Evolutionary conservation across 2,113 vertebrate genomes (phyloP).

Genomic region (Petrocephalus zakoni): DNA sequence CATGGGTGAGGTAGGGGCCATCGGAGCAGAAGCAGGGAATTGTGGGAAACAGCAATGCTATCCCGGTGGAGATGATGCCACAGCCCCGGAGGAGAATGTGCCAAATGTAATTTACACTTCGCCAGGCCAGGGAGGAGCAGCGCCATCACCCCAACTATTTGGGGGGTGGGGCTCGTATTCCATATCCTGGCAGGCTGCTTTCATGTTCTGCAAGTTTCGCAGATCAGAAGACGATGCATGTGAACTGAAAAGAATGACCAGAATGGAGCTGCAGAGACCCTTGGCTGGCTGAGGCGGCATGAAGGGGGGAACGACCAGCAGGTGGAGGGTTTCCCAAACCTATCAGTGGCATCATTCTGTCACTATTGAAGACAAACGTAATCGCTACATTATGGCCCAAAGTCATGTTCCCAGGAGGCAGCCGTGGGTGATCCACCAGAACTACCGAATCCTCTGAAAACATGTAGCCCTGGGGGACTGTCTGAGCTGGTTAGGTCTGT

Average conservation of each 20-base stretch:
- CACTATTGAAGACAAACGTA: background rate
- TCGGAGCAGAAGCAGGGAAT: conserved; percentile 34
- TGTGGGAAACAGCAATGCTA: conserved; percentile 36
- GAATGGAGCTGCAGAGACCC: background rate
- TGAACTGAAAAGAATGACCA: background rate
- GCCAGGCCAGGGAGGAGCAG: conserved; percentile 48
- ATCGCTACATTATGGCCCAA: background rate
- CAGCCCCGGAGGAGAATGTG: conserved; percentile 37
- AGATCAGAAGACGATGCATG: conserved; percentile 22
- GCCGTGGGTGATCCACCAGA: background rate
- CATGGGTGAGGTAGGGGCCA: conserved; percentile 30
- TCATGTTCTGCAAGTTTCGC: conserved; percentile 39
- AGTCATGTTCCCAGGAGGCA: background rate
- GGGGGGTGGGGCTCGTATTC: conserved; percentile 49
- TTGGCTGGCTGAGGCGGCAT: background rate
- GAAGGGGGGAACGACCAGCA: background rate
- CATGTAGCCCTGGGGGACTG: background rate
- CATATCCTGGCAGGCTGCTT: conserved; percentile 58
- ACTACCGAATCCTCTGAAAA: background rate
- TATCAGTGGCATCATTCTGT: background rate
- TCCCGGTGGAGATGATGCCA: conserved; percentile 26
- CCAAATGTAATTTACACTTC: conserved; percentile 64
- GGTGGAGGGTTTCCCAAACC: background rate
- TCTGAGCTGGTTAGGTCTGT: background rate
- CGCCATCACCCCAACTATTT: conserved; percentile 50